phyloP scores from a whole-genome alignment of 2,797 vertebrate species.

The Kryptolebias ocellatus region DNA sequence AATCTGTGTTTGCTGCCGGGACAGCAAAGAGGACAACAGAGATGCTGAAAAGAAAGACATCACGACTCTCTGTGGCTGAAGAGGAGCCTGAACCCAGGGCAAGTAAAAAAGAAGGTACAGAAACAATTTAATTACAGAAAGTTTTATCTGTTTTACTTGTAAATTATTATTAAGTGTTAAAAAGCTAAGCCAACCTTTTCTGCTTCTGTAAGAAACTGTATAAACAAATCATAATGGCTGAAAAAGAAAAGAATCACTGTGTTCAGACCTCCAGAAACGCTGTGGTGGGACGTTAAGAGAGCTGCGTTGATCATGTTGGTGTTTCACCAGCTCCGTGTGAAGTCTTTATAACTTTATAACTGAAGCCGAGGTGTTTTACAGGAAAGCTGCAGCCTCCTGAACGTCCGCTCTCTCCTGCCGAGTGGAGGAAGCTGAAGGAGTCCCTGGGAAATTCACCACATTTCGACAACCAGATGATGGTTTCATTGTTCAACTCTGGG shows the following conservation, averaged over 20 bases:
- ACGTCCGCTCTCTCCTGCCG: slow-evolving; percentile 79
- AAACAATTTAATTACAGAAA: background rate
- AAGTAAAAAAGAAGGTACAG: slow-evolving; percentile 17
- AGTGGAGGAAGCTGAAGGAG: slow-evolving; percentile 86
- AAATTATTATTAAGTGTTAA: no score
- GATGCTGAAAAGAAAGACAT: slow-evolving; percentile 49
- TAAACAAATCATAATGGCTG: no score
- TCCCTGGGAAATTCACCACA: slow-evolving; percentile 37
- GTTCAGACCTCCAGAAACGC: no score
- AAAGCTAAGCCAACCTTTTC: no score
- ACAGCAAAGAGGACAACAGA: slow-evolving; percentile 81
- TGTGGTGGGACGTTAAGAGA: no score
- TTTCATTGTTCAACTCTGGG: slow-evolving; percentile 61
- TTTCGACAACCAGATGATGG: slow-evolving; percentile 85
- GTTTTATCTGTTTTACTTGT: no score
- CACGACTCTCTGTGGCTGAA: slow-evolving; percentile 1
- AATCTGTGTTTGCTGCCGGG: slow-evolving; percentile 85
- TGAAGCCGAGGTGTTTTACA: slow-evolving; percentile 35
- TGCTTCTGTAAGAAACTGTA: no score
- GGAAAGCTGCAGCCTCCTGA: slow-evolving; percentile 64
- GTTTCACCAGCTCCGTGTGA: no score
- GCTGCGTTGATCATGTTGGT: no score
- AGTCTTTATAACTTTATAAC: background rate
- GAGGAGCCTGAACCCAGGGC: background rate
- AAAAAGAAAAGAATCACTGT: no score